Evolutionary conservation across 2,797 vertebrate species (phyloP).

Genomic region (Sebastes vulpes): DNA sequence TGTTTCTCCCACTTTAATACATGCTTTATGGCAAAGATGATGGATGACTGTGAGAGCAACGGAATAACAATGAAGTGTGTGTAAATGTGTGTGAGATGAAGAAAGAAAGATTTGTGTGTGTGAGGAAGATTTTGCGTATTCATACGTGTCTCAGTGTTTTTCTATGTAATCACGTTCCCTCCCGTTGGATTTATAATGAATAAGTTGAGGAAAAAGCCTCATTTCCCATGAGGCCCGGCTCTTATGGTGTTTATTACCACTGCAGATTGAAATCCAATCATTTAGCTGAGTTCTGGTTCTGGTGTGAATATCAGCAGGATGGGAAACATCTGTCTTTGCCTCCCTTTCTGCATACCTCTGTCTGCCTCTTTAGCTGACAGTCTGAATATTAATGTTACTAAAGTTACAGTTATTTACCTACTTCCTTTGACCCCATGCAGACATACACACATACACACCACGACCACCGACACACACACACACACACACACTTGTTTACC

Average conservation of each 20-base stretch:
- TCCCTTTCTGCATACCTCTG: background rate
- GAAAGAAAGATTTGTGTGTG: conserved; percentile 6
- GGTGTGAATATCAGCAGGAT: conserved; percentile 28
- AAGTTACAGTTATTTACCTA: conserved; percentile 13
- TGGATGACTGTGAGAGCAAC: conserved; percentile 25
- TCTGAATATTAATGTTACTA: conserved; percentile 28
- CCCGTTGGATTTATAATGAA: conserved; percentile 13
- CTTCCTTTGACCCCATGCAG: background rate
- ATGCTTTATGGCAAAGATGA: conserved; percentile 30
- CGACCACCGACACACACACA: background rate
- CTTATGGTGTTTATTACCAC: conserved; percentile 35
- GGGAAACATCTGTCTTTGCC: conserved; percentile 40
- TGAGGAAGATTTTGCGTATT: background rate
- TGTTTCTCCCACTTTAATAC: conserved; percentile 2
- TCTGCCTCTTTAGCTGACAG: conserved; percentile 21
- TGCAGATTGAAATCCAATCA: conserved; percentile 37
- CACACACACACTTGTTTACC: conserved; percentile 27
- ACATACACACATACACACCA: background rate
- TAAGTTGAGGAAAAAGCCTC: conserved; percentile 29
- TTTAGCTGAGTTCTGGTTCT: conserved; percentile 27
- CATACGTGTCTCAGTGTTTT: background rate
- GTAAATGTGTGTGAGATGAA: background rate
- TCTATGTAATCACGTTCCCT: conserved; percentile 14
- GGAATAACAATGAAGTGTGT: conserved; percentile 34
- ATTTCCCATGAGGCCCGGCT: conserved; percentile 29